These are phyloP conservation scores for Todiramphus saurophagus DNA, from an alignment of 2,113 vertebrate species.

Conservation along the genomic window DNA sequence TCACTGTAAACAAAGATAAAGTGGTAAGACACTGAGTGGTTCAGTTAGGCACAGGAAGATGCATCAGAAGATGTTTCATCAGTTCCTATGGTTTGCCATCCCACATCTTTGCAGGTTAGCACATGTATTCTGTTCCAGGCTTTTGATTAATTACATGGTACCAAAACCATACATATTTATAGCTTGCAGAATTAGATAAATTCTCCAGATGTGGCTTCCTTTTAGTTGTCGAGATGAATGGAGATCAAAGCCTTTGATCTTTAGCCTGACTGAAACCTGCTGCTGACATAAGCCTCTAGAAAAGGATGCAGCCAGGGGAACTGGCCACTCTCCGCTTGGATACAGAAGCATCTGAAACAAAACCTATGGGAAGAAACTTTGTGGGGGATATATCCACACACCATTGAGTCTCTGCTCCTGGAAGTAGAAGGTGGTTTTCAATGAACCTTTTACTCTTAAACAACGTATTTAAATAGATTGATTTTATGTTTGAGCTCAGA, in stretches of 20 bases:
- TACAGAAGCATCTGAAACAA: background rate
- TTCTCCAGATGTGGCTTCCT: constrained; percentile 58
- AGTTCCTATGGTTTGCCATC: background rate
- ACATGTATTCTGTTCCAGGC: constrained; percentile 25
- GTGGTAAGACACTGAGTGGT: background rate
- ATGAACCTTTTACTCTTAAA: constrained; percentile 26
- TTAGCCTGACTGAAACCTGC: constrained; percentile 47
- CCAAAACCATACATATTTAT: constrained; percentile 55
- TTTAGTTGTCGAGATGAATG: constrained; percentile 44
- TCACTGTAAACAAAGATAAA: background rate
- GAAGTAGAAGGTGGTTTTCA: background rate
- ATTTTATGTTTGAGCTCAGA: constrained; percentile 32
- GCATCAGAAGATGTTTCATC: background rate
- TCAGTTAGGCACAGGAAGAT: background rate
- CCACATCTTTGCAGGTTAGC: constrained; percentile 44
- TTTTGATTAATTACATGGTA: constrained; percentile 51
- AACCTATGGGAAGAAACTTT: background rate
- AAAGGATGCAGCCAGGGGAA: constrained; percentile 7
- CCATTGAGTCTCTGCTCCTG: background rate
- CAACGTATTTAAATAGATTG: constrained; percentile 27
- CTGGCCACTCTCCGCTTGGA: background rate
- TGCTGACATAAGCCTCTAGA: constrained; percentile 48
- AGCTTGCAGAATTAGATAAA: constrained; percentile 47
- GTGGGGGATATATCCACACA: background rate
- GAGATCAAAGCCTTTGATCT: constrained; percentile 71